Conservation (phyloP, 1,140 invertebrate species). For the Drosophila nikananu region DNA sequence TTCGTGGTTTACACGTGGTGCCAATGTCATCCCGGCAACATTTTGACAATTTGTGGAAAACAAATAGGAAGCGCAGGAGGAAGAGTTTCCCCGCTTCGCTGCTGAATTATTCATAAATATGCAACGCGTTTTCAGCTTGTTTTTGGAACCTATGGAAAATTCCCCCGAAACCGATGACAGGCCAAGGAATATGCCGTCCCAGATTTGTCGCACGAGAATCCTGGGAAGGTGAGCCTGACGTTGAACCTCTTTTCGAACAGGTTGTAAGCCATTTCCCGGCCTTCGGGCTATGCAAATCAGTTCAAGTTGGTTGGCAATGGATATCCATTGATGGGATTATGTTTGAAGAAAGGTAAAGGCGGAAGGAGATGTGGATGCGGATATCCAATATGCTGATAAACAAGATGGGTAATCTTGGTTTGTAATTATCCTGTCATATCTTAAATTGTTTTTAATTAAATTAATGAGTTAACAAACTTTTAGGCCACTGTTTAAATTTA, state of each 20-base stretch:
- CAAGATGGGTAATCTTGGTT: too few relatives aligned
- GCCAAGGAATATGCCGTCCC: slow-evolving; percentile 22
- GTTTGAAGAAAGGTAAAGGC: background rate
- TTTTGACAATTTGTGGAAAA: slow-evolving; percentile 57
- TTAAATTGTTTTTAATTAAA: background rate
- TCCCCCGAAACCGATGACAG: slow-evolving; percentile 32
- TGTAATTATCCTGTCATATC: background rate
- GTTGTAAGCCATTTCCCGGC: slow-evolving; percentile 13
- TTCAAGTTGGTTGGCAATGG: slow-evolving; percentile 13
- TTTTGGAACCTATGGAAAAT: slow-evolving; percentile 25
- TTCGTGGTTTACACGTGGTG: slow-evolving; percentile 61
- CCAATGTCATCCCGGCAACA: slow-evolving; percentile 41
- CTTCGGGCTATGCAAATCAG: slow-evolving; percentile 40
- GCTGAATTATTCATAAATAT: slow-evolving; percentile 65
- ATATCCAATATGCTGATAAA: background rate
- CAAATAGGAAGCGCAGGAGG: slow-evolving; percentile 27
- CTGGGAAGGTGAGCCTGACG: slow-evolving; percentile 14
- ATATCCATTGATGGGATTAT: slow-evolving; percentile 26
- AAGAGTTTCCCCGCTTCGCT: slow-evolving; percentile 14
- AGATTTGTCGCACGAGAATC: slow-evolving; percentile 11
- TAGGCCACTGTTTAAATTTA: background rate
- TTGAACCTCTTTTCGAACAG: background rate
- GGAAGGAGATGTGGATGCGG: background rate
- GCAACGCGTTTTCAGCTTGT: slow-evolving; percentile 50
- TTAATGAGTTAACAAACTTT: background rate